Percentiles rank a stretch among this genome's conserved stretches.
These are phyloP conservation scores for Heterotis niloticus DNA, from an alignment of 2,113 vertebrate species.

Conservation along the genomic window DNA sequence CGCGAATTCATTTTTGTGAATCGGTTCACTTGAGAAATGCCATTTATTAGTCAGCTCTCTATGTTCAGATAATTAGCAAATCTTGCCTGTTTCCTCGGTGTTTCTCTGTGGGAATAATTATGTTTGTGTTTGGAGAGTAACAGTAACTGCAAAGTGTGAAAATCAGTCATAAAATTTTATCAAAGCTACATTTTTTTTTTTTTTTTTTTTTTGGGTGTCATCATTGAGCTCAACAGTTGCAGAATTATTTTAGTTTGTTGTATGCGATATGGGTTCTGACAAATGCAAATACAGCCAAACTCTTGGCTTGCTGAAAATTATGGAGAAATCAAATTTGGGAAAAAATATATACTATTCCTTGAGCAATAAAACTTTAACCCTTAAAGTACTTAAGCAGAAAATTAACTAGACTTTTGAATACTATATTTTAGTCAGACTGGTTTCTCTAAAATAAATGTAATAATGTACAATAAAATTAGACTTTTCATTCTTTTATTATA, in stretches of 20 bases:
- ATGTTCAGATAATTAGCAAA: neutral
- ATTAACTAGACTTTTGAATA: no score
- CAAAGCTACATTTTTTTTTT: neutral
- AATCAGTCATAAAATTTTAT: neutral
- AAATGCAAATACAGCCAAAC: neutral
- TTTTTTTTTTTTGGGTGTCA: neutral
- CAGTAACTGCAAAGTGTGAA: slow-evolving; percentile 1
- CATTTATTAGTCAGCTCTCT: slow-evolving; percentile 12
- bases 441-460: neutral
- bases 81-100: slow-evolving; percentile 4
- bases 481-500: neutral
- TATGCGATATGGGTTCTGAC: neutral
- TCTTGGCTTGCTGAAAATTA: no score
- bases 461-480: neutral
- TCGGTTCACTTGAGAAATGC: neutral
- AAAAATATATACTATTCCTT: no score
- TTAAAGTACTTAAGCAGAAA: no score
- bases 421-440: no score
- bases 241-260: no score
- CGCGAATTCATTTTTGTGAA: neutral
- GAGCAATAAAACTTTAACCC: no score
- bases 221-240: neutral
- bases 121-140: slow-evolving; percentile 8
- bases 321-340: no score
- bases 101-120: neutral